phyloP scores from a whole-genome alignment of 2,888 invertebrate species.

The Conops quadrifasciatus region DNA sequence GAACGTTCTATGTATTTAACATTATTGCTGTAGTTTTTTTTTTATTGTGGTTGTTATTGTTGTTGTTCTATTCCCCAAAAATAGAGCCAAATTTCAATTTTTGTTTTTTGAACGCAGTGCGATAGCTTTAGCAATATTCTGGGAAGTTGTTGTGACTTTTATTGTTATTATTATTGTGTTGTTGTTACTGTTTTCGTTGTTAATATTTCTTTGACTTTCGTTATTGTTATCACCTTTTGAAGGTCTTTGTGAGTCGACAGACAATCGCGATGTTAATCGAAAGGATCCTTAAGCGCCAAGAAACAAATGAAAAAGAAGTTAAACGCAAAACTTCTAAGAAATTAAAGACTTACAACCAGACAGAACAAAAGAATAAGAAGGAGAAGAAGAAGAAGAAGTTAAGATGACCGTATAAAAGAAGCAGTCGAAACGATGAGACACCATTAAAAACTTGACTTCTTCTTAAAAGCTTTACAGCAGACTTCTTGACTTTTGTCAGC shows the following conservation, averaged over 20 bases:
- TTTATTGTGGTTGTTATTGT: background rate
- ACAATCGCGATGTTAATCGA: no score
- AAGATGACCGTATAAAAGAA: background rate
- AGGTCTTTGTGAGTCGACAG: no score
- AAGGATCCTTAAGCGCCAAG: background rate
- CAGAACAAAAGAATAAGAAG: background rate
- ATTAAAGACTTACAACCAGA: background rate
- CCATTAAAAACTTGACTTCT: background rate
- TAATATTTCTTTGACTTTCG: no score
- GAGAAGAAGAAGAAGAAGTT: background rate
- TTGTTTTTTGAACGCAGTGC: background rate
- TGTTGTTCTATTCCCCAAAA: background rate
- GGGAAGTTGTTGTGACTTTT: no score
- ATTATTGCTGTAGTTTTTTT: no score
- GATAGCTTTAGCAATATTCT: background rate
- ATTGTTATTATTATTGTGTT: background rate
- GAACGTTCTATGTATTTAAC: no score
- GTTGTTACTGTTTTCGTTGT: no score
- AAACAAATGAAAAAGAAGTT: background rate
- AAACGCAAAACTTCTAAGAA: background rate
- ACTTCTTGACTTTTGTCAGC: no score
- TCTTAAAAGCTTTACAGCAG: background rate
- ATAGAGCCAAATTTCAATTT: background rate
- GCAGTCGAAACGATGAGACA: background rate
- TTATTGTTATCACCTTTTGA: no score